These are phyloP conservation scores for Azemiops feae DNA, from an alignment of 2,113 vertebrate genomes.

Conservation along the genomic window DNA sequence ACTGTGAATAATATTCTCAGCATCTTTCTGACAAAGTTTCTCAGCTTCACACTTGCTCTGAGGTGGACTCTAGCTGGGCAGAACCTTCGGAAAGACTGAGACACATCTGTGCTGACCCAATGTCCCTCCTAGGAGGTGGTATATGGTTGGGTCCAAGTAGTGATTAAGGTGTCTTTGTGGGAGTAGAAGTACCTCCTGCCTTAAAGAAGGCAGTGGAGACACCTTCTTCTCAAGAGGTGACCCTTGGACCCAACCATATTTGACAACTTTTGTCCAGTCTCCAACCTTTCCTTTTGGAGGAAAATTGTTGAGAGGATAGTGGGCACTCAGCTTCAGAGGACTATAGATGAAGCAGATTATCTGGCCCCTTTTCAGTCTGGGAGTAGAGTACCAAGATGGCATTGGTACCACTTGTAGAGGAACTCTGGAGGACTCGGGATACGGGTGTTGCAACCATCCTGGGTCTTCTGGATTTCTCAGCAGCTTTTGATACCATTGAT, in stretches of 20 bases:
- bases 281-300: background rate
- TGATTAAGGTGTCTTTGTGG: background rate
- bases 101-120: background rate
- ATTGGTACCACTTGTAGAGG: background rate
- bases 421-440: background rate
- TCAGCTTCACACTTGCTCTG: too few species aligned
- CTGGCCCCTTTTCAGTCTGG: background rate
- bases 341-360: background rate
- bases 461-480: background rate
- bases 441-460: background rate
- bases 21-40: too few species aligned
- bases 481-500: background rate
- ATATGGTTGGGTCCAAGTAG: background rate
- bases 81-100: too few species aligned
- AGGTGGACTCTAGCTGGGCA: too few species aligned
- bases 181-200: background rate
- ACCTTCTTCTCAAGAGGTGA: background rate
- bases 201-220: background rate
- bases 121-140: background rate
- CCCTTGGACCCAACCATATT: background rate
- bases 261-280: background rate
- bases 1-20: too few species aligned
- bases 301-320: background rate
- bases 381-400: background rate
- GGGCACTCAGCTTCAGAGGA: background rate